Evolutionary conservation across 2,888 invertebrate genomes (phyloP).

Genomic region (Parnassius smintheus): DNA sequence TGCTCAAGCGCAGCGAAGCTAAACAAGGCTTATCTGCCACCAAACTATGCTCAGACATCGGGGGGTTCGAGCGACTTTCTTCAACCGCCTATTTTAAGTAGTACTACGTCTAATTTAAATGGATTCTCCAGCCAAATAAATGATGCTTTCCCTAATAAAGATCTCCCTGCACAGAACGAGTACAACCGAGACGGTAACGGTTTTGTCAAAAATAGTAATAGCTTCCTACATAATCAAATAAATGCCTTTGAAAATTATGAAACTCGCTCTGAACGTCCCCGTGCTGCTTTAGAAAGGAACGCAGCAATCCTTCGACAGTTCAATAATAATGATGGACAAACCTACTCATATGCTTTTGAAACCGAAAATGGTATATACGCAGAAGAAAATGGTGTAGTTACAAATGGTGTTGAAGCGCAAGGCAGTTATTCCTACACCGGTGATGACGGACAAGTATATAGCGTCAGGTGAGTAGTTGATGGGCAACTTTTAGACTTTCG

Average conservation of each 20-base stretch:
- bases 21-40: conserved; percentile 67
- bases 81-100: conserved; percentile 46
- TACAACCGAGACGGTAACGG: conserved; percentile 35
- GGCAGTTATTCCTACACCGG: conserved; percentile 70
- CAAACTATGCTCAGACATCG: conserved; percentile 50
- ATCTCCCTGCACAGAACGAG: conserved; percentile 26
- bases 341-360: conserved; percentile 63
- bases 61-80: conserved; percentile 57
- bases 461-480: conserved; percentile 50
- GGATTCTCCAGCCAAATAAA: conserved; percentile 26
- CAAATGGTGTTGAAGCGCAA: conserved; percentile 67
- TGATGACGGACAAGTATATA: conserved; percentile 70
- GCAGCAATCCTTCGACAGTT: conserved; percentile 68
- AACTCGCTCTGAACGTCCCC: conserved; percentile 55
- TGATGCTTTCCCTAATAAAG: conserved; percentile 11
- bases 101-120: conserved; percentile 5
- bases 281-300: conserved; percentile 61
- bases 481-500: too few species aligned
- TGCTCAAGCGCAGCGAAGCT: conserved; percentile 55
- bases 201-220: conserved; percentile 31
- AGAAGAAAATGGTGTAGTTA: conserved; percentile 67
- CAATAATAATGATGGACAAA: conserved; percentile 63
- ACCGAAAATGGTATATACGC: conserved; percentile 71
- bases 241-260: conserved; percentile 35
- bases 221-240: conserved; percentile 33